phyloP scores from a whole-genome alignment of 2,888 invertebrate species.

The Antitype chi region DNA sequence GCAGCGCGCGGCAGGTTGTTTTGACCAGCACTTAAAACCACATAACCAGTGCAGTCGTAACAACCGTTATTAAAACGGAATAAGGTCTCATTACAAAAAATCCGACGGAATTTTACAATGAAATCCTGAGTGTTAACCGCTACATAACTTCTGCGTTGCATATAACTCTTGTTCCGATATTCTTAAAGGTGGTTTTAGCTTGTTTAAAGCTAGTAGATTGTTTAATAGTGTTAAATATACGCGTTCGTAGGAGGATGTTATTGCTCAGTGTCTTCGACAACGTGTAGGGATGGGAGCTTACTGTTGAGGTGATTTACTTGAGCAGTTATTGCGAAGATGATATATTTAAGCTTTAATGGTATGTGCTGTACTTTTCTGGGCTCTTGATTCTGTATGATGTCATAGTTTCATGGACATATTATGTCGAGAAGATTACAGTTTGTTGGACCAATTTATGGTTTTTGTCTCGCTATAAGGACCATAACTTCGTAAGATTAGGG shows the following conservation, averaged over 20 bases:
- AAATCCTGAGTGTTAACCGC: conserved; percentile 57
- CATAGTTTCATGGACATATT: conserved; percentile 7
- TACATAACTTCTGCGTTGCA: conserved; percentile 34
- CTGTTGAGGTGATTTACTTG: conserved; percentile 64
- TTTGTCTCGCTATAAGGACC: neutral
- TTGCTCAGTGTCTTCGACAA: conserved; percentile 85
- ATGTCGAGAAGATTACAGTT: conserved; percentile 2
- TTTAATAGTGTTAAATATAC: conserved; percentile 79
- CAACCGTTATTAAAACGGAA: conserved; percentile 31
- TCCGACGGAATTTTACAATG: conserved; percentile 24
- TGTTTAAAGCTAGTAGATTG: conserved; percentile 33
- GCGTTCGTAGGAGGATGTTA: conserved; percentile 83
- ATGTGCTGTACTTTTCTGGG: conserved; percentile 38
- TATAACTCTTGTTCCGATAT: conserved; percentile 1
- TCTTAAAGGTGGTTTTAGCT: conserved; percentile 5
- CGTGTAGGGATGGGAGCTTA: conserved; percentile 78
- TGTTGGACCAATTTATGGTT: neutral
- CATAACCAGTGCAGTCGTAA: neutral
- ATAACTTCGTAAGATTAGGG: neutral
- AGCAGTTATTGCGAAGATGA: conserved; percentile 59
- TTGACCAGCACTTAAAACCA: conserved; percentile 68
- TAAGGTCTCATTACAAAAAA: conserved; percentile 42
- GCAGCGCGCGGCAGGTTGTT: conserved; percentile 79
- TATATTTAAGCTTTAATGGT: conserved; percentile 59
- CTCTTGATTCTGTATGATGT: conserved; percentile 11